Conservation (phyloP, 2,888 invertebrate species). For the Melinaea marsaeus region DNA sequence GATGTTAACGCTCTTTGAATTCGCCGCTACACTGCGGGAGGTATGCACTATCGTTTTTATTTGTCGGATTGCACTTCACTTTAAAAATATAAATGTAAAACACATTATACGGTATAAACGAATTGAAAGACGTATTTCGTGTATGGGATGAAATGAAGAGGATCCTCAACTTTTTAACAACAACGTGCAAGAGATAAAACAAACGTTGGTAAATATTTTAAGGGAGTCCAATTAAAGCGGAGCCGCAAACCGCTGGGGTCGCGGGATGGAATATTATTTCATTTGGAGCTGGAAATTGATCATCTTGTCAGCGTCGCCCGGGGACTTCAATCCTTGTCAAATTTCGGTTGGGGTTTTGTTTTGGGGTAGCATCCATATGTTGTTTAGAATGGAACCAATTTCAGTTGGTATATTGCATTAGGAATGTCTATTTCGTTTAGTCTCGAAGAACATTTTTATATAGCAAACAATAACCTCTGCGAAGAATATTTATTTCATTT, state of each 20-base stretch:
- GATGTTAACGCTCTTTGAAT: constrained; percentile 4
- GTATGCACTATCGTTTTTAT: constrained; percentile 1
- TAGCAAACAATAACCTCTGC: too few relatives aligned
- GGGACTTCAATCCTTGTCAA: constrained; percentile 57
- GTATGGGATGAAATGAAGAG: neutral
- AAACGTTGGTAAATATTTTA: constrained; percentile 24
- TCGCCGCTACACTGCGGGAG: neutral
- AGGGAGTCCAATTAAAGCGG: constrained; percentile 35
- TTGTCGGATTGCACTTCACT: neutral
- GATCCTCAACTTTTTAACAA: neutral
- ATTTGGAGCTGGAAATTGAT: constrained; percentile 64
- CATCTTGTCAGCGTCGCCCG: constrained; percentile 46
- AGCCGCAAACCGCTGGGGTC: constrained; percentile 41
- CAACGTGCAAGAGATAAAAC: constrained; percentile 14
- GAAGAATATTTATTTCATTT: too few relatives aligned
- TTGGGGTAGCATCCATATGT: constrained; percentile 2
- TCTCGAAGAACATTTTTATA: too few relatives aligned
- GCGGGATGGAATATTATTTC: constrained; percentile 62
- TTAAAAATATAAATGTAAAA: neutral
- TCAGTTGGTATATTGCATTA: neutral
- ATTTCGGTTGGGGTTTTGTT: constrained; percentile 39
- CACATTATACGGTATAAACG: neutral
- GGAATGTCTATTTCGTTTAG: neutral
- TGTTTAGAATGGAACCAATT: neutral
- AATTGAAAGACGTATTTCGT: neutral